phyloP scores from a whole-genome alignment of 2,113 vertebrate genomes.

The Seriola aureovittata region DNA sequence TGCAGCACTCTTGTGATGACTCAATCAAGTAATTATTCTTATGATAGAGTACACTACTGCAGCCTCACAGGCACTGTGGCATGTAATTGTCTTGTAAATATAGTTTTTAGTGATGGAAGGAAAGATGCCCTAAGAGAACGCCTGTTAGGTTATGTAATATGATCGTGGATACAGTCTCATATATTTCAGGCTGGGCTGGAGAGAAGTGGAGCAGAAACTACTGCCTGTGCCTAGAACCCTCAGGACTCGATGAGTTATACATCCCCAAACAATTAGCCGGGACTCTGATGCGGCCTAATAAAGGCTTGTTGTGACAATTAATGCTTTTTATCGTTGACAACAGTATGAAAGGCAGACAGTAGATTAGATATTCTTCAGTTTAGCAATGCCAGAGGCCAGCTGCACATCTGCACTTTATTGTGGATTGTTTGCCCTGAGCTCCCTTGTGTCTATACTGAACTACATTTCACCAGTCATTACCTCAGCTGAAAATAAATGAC shows the following conservation, averaged over 20 bases:
- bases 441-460: constrained; percentile 42
- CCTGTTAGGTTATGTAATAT: constrained; percentile 53
- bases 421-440: constrained; percentile 26
- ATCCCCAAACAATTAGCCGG: constrained; percentile 54
- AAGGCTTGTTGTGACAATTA: constrained; percentile 60
- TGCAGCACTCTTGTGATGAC: constrained; percentile 22
- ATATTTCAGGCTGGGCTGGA: constrained; percentile 37
- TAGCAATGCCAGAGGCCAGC: constrained; percentile 8
- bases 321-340: constrained; percentile 44
- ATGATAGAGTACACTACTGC: constrained; percentile 14
- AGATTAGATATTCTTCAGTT: neutral
- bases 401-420: constrained; percentile 33
- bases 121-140: constrained; percentile 35
- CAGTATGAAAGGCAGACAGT: constrained; percentile 14
- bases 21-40: constrained; percentile 14
- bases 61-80: constrained; percentile 7
- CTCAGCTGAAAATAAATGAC: constrained; percentile 45
- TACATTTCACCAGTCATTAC: constrained; percentile 47
- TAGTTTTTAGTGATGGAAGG: constrained; percentile 20
- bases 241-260: constrained; percentile 46
- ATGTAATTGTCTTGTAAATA: constrained; percentile 48
- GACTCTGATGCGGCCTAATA: constrained; percentile 49
- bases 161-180: constrained; percentile 44
- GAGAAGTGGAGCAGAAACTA: constrained; percentile 78
- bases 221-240: constrained; percentile 52